A percentile compares a stretch with the other conserved stretches of the same genome.
These are phyloP conservation scores for Ctenomys sociabilis DNA, from an alignment of 2,113 vertebrate species.

Conservation along the genomic window DNA sequence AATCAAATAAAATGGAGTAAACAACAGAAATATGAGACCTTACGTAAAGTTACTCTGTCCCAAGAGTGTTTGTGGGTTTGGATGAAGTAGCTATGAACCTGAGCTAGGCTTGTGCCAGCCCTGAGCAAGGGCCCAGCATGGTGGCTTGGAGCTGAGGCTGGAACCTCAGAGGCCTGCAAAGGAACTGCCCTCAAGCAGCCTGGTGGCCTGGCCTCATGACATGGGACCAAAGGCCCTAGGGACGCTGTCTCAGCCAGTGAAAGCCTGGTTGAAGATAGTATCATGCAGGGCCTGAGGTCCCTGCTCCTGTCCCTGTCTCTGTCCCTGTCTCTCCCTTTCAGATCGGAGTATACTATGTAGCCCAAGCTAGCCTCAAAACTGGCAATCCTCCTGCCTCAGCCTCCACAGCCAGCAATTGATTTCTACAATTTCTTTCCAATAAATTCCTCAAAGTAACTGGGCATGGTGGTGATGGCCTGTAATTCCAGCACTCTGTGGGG, in stretches of 20 bases:
- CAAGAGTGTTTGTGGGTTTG: not conserved
- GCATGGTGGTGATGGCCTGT: not conserved
- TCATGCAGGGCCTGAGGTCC: not conserved
- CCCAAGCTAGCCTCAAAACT: not conserved
- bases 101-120: not conserved
- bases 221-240: too few species aligned
- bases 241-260: fast-evolving
- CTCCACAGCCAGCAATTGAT: not conserved
- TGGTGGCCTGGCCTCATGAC: fast-evolving
- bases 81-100: not conserved
- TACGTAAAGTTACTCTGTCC: not conserved
- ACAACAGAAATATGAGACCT: not conserved
- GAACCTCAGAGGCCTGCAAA: not conserved
- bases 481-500: not conserved
- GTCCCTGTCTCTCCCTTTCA: not conserved
- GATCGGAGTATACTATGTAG: not conserved
- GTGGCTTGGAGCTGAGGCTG: too few species aligned
- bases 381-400: not conserved
- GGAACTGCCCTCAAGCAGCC: not conserved
- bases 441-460: not conserved
- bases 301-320: not conserved
- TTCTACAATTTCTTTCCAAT: not conserved
- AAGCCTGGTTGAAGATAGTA: not conserved
- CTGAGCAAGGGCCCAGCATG: not conserved
- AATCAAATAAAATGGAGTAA: not conserved